These are phyloP conservation scores for Itoplectis maculator DNA, from an alignment of 2,888 invertebrate species.

Conservation along the genomic window DNA sequence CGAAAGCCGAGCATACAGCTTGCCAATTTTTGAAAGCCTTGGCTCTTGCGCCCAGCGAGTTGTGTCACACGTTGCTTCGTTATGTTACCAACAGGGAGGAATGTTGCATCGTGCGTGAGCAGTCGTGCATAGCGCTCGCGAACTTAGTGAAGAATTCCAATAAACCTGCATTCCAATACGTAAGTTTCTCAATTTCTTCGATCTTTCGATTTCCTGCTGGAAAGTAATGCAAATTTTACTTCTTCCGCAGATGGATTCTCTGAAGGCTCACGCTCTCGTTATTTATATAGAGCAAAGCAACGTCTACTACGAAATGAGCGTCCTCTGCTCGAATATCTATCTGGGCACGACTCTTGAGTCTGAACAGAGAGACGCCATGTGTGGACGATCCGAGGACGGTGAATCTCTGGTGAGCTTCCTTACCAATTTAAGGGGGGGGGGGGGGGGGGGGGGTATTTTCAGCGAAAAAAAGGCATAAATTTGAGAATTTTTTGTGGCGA, in stretches of 20 bases:
- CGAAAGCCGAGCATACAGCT: constrained; percentile 78
- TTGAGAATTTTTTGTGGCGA: too few relatives aligned
- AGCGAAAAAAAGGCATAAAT: too few relatives aligned
- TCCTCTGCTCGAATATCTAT: constrained; percentile 79
- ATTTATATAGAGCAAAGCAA: constrained; percentile 79
- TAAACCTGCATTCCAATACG: constrained; percentile 77
- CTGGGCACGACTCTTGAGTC: constrained; percentile 76
- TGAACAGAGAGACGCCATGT: constrained; percentile 70
- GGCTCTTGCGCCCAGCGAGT: constrained; percentile 76
- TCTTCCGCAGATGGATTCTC: constrained; percentile 74
- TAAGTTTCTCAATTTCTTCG: constrained; percentile 73
- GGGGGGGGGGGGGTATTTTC: too few relatives aligned
- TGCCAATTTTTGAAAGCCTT: constrained; percentile 78
- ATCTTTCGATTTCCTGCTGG: constrained; percentile 1
- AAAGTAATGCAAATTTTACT: not conserved
- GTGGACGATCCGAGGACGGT: constrained; percentile 68
- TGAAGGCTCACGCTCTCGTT: constrained; percentile 77
- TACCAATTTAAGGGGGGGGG: not conserved
- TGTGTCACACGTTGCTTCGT: constrained; percentile 77
- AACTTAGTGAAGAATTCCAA: constrained; percentile 83
- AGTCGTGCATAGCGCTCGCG: constrained; percentile 85
- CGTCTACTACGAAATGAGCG: constrained; percentile 79
- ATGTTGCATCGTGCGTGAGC: constrained; percentile 86
- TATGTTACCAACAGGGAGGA: constrained; percentile 84
- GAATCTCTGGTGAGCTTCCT: constrained; percentile 65